Evolutionary conservation across 2,888 invertebrate genomes (phyloP), one percentile per base, ranked within the genome.

Genomic region (Hermodice carunculata): DNA sequence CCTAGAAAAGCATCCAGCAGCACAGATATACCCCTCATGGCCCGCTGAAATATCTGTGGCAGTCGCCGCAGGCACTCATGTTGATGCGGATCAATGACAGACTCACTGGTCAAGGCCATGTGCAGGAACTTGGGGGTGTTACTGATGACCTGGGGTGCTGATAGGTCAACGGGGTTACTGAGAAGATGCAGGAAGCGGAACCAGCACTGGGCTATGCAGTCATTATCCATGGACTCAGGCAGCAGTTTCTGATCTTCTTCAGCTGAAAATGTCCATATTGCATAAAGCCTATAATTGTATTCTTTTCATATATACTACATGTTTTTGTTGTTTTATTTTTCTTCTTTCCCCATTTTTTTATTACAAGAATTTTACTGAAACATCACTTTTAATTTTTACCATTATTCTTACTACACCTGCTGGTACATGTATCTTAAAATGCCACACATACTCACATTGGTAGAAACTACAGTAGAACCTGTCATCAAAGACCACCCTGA

Each of bases 1-100:
- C 97, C 97, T 72, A 98, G 89, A 88, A 97, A 98, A 1, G 96
- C 95, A 88, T 98, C 97, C 17, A 97, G 95, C 82, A 97, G 92
- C 32, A 93, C 93, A 0, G 97, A 94, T 66, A 98, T 90, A 42
- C 96, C 96, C 86, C 92, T 93, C 89, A 98, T 95, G 8, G 97
- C 96, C 84, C 94, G 94, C 75, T 94, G 90, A 89, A 98, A 98
- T 83, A 96, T 96, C 69, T 91, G 89, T 0, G 97, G 97, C 75
- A 98, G 76, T 66, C 76, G 77, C 31, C 67, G 67, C 31, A 85
- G 78, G 71, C 84, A 85, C 37, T 81, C 81, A 87, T 97, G 96
- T 80, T 95, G 94, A 84, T 93, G 93, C 0, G 97, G 95, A 85
- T 96, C 96, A 40, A 93, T 89, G 1, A 88, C 78, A 0, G 91